Evolutionary conservation across 2,797 vertebrate genomes (phyloP).

Genomic region (Pelobates cultripes): DNA sequence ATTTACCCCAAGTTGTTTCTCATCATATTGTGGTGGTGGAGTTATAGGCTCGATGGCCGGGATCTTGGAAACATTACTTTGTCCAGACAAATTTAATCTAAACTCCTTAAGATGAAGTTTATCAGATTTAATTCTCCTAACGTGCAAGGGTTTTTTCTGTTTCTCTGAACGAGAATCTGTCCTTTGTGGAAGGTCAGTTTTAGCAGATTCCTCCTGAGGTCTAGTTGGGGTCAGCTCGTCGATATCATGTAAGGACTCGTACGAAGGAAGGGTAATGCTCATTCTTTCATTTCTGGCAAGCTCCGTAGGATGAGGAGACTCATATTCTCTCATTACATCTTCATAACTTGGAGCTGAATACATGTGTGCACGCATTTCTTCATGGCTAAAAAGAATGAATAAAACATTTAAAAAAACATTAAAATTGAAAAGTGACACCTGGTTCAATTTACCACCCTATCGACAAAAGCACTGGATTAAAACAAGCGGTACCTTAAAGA

Average conservation of each 20-base stretch:
- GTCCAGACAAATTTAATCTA: constrained; percentile 79
- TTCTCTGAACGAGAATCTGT: constrained; percentile 81
- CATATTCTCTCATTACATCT: constrained; percentile 84
- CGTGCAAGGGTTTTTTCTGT: constrained; percentile 82
- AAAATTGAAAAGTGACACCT: neutral
- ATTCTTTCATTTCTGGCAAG: constrained; percentile 72
- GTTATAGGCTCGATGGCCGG: constrained; percentile 90
- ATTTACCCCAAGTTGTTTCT: constrained; percentile 65
- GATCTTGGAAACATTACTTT: constrained; percentile 68
- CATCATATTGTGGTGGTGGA: constrained; percentile 89
- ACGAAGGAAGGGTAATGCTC: constrained; percentile 88
- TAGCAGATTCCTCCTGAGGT: constrained; percentile 13
- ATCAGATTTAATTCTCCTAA: constrained; percentile 94
- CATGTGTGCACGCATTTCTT: constrained; percentile 62
- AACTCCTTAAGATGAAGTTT: constrained; percentile 93
- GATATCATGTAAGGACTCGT: constrained; percentile 86
- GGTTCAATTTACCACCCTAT: too few relatives aligned
- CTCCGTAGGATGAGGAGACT: constrained; percentile 71
- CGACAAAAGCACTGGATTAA: too few relatives aligned
- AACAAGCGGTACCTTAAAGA: too few relatives aligned
- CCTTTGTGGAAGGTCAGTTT: constrained; percentile 61
- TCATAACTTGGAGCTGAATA: constrained; percentile 92
- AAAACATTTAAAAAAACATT: neutral
- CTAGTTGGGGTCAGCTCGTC: constrained; percentile 64
- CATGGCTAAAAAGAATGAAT: constrained; percentile 39